Evolutionary conservation across 23 tunicate genomes (phyloP).

Genomic region (Aplidium turbinatum): DNA sequence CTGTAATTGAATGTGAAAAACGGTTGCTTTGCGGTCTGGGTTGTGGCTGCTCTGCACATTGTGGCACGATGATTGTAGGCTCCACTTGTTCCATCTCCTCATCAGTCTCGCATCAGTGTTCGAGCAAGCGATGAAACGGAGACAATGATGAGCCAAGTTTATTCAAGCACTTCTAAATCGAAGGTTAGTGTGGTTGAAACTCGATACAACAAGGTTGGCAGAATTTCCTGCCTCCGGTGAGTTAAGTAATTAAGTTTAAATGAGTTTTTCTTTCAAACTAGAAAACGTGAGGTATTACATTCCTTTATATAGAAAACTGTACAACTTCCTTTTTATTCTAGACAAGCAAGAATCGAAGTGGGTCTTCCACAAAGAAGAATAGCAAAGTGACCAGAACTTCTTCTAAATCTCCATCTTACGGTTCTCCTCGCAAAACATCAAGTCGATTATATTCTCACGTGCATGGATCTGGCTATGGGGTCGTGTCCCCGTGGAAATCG

Average conservation of each 20-base stretch:
- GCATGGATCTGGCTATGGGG: slow-evolving; percentile 51
- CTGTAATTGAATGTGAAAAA: no score
- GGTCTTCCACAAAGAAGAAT: background rate
- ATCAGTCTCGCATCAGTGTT: slow-evolving; percentile 37
- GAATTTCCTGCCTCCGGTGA: no score
- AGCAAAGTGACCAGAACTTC: background rate
- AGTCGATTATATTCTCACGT: slow-evolving; percentile 44
- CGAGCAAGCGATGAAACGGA: slow-evolving; percentile 60
- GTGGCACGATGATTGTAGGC: no score
- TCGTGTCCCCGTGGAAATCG: background rate
- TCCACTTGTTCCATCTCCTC: slow-evolving; percentile 43
- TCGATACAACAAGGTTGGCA: no score
- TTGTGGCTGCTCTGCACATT: no score
- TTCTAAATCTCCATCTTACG: background rate
- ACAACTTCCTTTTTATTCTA: no score
- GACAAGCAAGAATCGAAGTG: background rate
- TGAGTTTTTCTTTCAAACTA: no score
- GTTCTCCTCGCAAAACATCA: slow-evolving; percentile 47
- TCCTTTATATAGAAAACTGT: no score
- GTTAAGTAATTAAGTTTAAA: no score
- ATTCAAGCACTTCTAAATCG: slow-evolving; percentile 16
- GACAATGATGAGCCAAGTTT: slow-evolving; percentile 92
- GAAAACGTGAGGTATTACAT: no score
- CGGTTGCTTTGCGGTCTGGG: no score
- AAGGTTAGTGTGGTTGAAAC: no score